Base-by-base conservation (phyloP, 2,113 vertebrate genomes). In the Labeo rohita region DNA sequence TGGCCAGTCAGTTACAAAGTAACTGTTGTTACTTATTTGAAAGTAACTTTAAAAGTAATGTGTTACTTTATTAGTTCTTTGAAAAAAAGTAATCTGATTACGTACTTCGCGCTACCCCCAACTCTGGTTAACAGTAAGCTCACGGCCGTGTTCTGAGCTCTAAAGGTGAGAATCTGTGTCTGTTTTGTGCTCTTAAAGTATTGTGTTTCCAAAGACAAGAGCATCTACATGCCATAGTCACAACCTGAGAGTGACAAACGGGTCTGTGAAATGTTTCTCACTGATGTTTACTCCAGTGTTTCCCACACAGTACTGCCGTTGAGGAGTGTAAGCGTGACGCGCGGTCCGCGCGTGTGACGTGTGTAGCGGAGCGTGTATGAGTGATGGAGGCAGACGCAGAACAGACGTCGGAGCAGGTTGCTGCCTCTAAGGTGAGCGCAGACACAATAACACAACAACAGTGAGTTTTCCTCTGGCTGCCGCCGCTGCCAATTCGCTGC, bases 371-470 rank as follows among this genome's bases (percentile, higher is more conserved):
- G 47, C 80, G 66, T 86, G 54, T 61, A 86, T 63, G 79, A 86
- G 34, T 36, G 78, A 85, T 68, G 28, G 72, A 75, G 61, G 49
- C 61, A 52, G 54, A 49, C 61, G 10, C 68, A 66, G 68, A 49
- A 81, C 43, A 80, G 77, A 80, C 77, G 77, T 21, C 2, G 70
- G 21, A 59, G 73, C 74, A 83, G 63, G 72, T 79, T 83, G 49
- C 59, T 59, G 68, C 87, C 87, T 88, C 78, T 68, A 68, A 82
- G 87, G 70, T 88, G 79, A 83, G 61, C 65, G 13, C 34, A 74
- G 65, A 16, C 16, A 61, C 77, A 61, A 59, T 59, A 36, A 77
- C 74, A 79, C 15, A 54, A 80, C 54, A 59, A 43, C n/a, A 45
- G 77, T 45, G 77, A 43, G 7, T 80, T 80, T 61, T 80, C 77